Conservation (phyloP, 2,888 invertebrate species). For the Pycnomerus fuliginosus region DNA sequence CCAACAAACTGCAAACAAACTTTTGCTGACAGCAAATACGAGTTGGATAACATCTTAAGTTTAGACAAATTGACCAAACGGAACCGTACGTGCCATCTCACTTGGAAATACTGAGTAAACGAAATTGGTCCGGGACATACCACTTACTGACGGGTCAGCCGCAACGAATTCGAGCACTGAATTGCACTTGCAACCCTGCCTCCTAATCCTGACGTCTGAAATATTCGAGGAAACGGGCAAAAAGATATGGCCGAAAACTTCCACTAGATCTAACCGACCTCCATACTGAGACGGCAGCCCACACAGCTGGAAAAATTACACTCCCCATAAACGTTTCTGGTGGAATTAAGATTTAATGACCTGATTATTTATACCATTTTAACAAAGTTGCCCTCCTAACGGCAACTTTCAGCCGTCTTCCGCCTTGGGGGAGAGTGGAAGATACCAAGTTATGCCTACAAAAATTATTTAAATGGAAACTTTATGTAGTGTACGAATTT, state of each 20-base stretch:
- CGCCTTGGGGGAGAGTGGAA: too few species aligned
- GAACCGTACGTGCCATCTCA: conserved; percentile 29
- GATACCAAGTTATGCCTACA: too few species aligned
- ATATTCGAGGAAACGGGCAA: conserved; percentile 7
- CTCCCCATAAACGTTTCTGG: too few species aligned
- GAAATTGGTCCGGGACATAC: conserved; percentile 15
- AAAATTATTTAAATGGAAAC: too few species aligned
- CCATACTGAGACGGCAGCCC: too few species aligned
- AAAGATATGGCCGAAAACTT: conserved; percentile 8
- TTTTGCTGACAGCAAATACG: conserved; percentile 7
- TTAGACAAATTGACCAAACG: conserved; percentile 16
- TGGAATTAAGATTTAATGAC: too few species aligned
- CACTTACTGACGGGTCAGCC: conserved; percentile 28
- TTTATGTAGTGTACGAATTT: too few species aligned
- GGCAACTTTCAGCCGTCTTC: too few species aligned
- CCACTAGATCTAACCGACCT: conserved; percentile 15
- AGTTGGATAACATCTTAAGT: conserved; percentile 12
- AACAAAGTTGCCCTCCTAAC: too few species aligned
- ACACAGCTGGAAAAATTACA: too few species aligned
- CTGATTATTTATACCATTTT: too few species aligned
- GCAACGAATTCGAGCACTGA: conserved; percentile 27
- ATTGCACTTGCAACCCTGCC: conserved; percentile 25
- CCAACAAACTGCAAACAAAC: conserved; percentile 10
- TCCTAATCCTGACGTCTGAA: conserved; percentile 11
- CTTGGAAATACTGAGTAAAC: conserved; percentile 26